phyloP scores from a whole-genome alignment of 2,888 invertebrate genomes.

The Hyppa rectilinea region DNA sequence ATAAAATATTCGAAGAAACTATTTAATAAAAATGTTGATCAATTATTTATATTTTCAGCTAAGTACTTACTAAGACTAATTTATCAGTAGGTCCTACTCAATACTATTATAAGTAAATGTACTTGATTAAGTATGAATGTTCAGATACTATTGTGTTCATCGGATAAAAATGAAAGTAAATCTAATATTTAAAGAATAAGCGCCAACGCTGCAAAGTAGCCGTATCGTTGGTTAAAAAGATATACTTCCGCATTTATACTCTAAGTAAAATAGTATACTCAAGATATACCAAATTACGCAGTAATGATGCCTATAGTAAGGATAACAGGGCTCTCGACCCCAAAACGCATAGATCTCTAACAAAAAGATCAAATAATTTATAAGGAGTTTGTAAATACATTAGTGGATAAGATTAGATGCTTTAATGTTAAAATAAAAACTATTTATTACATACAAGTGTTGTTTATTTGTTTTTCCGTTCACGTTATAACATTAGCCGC shows the following conservation, averaged over 20 bases:
- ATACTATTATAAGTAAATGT: slow-evolving; percentile 10
- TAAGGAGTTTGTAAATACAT: slow-evolving; percentile 60
- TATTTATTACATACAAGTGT: slow-evolving; percentile 53
- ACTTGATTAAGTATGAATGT: slow-evolving; percentile 6
- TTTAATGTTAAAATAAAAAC: slow-evolving; percentile 56
- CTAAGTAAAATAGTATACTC: slow-evolving; percentile 44
- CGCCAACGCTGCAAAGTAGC: slow-evolving; percentile 1
- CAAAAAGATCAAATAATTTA: slow-evolving; percentile 34
- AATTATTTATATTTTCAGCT: slow-evolving; percentile 2
- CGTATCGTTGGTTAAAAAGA: neutral
- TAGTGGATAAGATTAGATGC: slow-evolving; percentile 47
- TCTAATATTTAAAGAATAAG: neutral
- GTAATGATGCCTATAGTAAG: slow-evolving; percentile 32
- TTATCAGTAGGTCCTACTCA: slow-evolving; percentile 14
- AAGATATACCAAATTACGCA: slow-evolving; percentile 45
- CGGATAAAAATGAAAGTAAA: neutral
- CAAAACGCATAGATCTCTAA: slow-evolving; percentile 46
- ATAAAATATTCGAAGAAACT: neutral
- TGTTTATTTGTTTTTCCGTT: slow-evolving; percentile 30
- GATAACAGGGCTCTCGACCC: slow-evolving; percentile 27
- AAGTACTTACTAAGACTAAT: slow-evolving; percentile 11
- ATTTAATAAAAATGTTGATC: neutral
- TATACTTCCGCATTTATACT: slow-evolving; percentile 39
- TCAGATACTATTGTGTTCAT: neutral
- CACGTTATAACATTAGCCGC: neutral